These are phyloP conservation scores for Bubalus kerabau DNA, from an alignment of 2,113 vertebrate species.

Conservation along the genomic window DNA sequence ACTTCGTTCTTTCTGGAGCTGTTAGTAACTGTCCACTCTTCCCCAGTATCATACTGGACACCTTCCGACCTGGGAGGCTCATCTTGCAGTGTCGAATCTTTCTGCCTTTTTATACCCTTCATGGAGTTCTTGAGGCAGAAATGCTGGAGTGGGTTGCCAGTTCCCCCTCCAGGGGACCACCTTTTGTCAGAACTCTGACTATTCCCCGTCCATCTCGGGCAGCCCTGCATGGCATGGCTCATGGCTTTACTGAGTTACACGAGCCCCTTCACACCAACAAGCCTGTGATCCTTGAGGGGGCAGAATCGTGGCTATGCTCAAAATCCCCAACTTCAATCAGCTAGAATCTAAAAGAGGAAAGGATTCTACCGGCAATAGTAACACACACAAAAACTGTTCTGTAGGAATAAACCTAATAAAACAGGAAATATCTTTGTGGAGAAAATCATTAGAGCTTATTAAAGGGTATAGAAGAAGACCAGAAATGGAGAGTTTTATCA, in stretches of 20 bases:
- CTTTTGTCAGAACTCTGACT: neutral
- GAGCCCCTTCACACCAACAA: neutral
- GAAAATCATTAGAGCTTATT: neutral
- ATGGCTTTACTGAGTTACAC: neutral
- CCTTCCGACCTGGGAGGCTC: neutral
- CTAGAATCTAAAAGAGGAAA: neutral
- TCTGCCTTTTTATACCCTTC: neutral
- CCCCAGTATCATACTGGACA: neutral
- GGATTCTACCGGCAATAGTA: neutral
- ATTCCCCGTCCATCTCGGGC: accelerated
- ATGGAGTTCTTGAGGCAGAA: neutral
- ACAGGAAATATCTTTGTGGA: neutral
- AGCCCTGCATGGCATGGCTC: accelerated
- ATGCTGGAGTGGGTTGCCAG: neutral
- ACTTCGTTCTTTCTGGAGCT: neutral
- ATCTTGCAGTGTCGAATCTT: neutral
- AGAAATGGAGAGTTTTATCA: neutral
- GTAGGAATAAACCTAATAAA: neutral
- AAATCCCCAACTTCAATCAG: neutral
- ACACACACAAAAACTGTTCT: neutral
- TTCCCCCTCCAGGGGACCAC: neutral
- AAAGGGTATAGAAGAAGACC: neutral
- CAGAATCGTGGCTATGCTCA: neutral
- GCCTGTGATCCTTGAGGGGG: neutral
- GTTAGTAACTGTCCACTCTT: neutral